These are phyloP conservation scores for Watsonalla binaria DNA, from an alignment of 2,888 invertebrate species.

Conservation along the genomic window DNA sequence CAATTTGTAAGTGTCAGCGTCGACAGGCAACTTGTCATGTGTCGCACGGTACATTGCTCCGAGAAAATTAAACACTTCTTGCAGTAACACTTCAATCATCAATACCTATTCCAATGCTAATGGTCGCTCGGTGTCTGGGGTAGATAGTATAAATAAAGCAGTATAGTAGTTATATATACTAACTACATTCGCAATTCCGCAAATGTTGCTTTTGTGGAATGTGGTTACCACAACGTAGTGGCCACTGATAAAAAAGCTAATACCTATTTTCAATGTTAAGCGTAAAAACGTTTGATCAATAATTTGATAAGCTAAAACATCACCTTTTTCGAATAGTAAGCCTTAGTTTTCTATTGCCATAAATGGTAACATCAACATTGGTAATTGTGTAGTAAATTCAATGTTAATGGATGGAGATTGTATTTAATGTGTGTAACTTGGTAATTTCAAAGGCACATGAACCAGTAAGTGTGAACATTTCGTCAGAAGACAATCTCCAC, in stretches of 20 bases:
- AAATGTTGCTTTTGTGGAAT: background rate
- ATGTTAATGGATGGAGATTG: background rate
- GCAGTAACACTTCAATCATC: background rate
- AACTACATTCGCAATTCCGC: background rate
- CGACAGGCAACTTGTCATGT: slow-evolving; percentile 31
- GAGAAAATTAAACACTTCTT: slow-evolving; percentile 12
- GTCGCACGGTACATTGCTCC: slow-evolving; percentile 22
- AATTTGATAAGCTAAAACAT: too few species aligned
- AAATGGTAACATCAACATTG: background rate
- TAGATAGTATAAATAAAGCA: too few species aligned
- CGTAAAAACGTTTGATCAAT: too few species aligned
- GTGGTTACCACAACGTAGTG: background rate
- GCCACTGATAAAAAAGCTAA: background rate
- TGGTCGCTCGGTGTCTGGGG: too few species aligned
- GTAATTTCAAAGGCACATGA: background rate
- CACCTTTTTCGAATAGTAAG: too few species aligned
- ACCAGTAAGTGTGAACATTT: background rate
- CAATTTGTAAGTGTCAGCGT: slow-evolving; percentile 20
- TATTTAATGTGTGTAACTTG: background rate
- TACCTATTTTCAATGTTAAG: background rate
- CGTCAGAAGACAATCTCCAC: slow-evolving; percentile 5
- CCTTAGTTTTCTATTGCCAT: too few species aligned
- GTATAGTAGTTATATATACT: too few species aligned
- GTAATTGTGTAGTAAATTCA: background rate
- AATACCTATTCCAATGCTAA: too few species aligned